Conservation (phyloP, 2,797 vertebrate genomes). For the Tympanoctomys barrerae region DNA sequence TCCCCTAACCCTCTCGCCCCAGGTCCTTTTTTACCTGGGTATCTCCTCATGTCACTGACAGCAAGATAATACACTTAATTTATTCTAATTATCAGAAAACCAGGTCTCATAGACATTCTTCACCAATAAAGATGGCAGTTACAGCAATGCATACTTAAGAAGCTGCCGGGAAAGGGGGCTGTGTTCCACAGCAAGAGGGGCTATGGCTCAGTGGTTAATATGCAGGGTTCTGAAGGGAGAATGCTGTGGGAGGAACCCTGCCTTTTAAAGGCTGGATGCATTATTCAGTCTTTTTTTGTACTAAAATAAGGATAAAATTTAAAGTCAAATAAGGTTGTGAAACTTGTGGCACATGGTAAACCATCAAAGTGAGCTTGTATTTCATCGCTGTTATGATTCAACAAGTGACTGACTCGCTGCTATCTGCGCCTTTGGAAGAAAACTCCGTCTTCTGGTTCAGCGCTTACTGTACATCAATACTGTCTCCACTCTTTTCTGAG, state of each 20-base stretch:
- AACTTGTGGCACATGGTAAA: background rate
- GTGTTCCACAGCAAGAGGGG: background rate
- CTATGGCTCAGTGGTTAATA: background rate
- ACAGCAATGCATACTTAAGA: background rate
- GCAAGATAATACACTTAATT: background rate
- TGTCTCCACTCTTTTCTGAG: background rate
- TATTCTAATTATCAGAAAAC: background rate
- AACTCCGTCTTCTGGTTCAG: background rate
- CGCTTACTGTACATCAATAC: background rate
- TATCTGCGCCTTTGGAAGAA: background rate
- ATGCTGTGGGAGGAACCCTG: background rate
- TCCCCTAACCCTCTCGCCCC: background rate
- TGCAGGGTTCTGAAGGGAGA: background rate
- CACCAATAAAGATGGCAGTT: background rate
- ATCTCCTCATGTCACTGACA: background rate
- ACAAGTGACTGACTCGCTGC: background rate
- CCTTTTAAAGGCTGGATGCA: background rate
- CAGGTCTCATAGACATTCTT: background rate
- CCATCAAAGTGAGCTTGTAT: background rate
- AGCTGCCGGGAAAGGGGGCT: background rate
- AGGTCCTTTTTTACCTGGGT: background rate
- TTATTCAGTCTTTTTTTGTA: background rate
- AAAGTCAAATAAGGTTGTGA: conserved; percentile 2
- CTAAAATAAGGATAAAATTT: background rate
- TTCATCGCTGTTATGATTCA: background rate